Evolutionary conservation across 2,113 vertebrate species (phyloP), one percentile per base, ranked within the genome.

Genomic region (Archocentrus centrarchus): DNA sequence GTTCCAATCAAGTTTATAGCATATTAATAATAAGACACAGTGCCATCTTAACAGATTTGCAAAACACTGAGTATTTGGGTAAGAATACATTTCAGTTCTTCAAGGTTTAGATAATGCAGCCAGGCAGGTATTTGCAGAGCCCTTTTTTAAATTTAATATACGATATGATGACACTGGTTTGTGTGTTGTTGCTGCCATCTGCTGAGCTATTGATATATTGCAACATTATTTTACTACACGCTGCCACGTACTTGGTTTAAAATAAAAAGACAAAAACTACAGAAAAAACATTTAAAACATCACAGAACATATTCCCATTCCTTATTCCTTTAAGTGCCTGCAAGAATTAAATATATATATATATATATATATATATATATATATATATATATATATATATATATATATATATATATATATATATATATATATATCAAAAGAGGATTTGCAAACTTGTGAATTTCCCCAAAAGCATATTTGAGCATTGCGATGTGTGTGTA

Each of bases 141-240:
- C 5, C 2, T 35, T 35, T 35, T 35, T 30, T 30, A 3, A 27
- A 27, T 30, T 30, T 30, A 30, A 30, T 30, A 30, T 30, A 30
- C 3, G 4, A 39, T 39, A 39, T 39, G 37, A 39, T 39, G 37
- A 22, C 11, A 7, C 11, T 63, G 11, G 20, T 87, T 75, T 39
- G 68, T 85, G 77, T n/a, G 80, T 18, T 35, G 24, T 44, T 93
- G 88, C 93, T 93, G 82, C 93, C 88, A 93, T 87, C 94, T 94
- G 50, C 80, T 93, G 93, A 85, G 2, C 1, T 1, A 10, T 7
- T 53, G 6, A 17, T 64, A 39, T 24, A 90, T 75, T 82, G n/a
- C 82, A 70, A 1, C 0, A 22, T 15, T 15, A 32, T 10, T 37
- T 22, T n/a, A 7, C 15, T 17, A 7, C 17, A 11, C 11, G 27